These are phyloP conservation scores for Acarapis woodi DNA, from an alignment of 1,140 invertebrate genomes.

Conservation along the genomic window DNA sequence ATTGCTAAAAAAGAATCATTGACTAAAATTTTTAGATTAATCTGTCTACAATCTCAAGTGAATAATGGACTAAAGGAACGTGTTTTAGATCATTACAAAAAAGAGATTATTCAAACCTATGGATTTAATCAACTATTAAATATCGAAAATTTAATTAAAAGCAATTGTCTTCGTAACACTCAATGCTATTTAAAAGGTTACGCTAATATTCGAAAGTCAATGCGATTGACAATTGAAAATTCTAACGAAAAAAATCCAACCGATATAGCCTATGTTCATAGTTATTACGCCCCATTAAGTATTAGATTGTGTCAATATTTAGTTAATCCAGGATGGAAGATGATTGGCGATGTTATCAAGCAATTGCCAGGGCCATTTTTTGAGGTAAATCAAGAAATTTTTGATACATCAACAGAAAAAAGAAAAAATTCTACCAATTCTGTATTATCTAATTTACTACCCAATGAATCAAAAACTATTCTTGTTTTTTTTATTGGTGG, in stretches of 20 bases:
- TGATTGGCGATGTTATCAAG: conserved; percentile 31
- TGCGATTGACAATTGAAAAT: conserved; percentile 9
- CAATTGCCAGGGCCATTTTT: conserved; percentile 29
- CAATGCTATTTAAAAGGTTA: conserved; percentile 2
- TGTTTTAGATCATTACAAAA: conserved; percentile 63
- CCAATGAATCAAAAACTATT: conserved; percentile 29
- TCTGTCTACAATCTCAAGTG: conserved; percentile 59
- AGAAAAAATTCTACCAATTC: conserved; percentile 9
- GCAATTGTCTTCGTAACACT: conserved; percentile 33
- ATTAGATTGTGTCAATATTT: conserved; percentile 56
- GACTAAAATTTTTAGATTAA: conserved; percentile 45
- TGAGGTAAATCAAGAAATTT: conserved; percentile 23
- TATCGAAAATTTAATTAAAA: conserved; percentile 58
- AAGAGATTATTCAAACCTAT: conserved; percentile 62
- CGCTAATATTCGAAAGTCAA: conserved; percentile 6
- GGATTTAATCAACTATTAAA: conserved; percentile 56
- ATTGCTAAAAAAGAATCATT: conserved; percentile 53
- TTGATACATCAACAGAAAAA: conserved; percentile 17
- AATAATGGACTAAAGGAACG: conserved; percentile 66
- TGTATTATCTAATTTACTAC: conserved; percentile 2
- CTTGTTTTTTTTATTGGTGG: conserved; percentile 84
- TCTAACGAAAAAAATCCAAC: conserved; percentile 26
- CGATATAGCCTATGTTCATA: conserved; percentile 76
- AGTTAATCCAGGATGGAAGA: conserved; percentile 48
- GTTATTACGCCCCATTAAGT: conserved; percentile 69